Evolutionary conservation across 2,113 vertebrate genomes (phyloP), one percentile per base, ranked within the genome.

Genomic region (Noctilio leporinus): DNA sequence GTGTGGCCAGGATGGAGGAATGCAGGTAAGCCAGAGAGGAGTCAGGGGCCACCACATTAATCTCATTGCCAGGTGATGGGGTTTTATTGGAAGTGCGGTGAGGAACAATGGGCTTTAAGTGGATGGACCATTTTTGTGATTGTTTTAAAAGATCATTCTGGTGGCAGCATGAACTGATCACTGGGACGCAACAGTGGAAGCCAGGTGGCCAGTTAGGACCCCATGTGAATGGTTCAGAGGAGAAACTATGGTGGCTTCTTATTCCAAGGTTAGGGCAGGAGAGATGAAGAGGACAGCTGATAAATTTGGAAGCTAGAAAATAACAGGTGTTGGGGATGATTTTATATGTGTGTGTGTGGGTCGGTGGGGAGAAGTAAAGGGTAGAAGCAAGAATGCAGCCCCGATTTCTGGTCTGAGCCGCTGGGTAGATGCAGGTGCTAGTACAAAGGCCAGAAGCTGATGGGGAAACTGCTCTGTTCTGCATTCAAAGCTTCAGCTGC

Each of bases 41-140:
- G n/a, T 53, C 17, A 2, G 45, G 47, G 35, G 5, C 26, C 43
- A 28, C 19, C 3, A 0, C 4, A 0, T 7, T 22, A 7, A 19
- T 33, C 38, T 93, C 57, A 0, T 12, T 45, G 75, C 4, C 22
- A 75, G 38, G 7, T 7, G 59, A 62, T 53, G 38, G 3, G 47
- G 16, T 51, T 75, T 96, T 47, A 38, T 4, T 33, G 67, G 7
- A 40, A 78, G 38, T 14, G 0, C 19, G 24, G 22, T 30, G 4
- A 35, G 88, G 78, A 53, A 6, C 64, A 22, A 51, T 53, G 57
- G 28, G 17, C 57, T 73, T 67, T 65, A 59, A 86, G 59, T 73
- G 49, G 22, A 33, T 55, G 24, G 24, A n/a, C 69, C 14, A 43
- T 49, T 64, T 55, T n/a, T 33, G 5, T 4, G 9, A 45, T 70